A percentile compares a stretch with the other conserved stretches of the same genome.
Conservation (phyloP, 2,888 invertebrate species). For the Cephus pygmeus region DNA sequence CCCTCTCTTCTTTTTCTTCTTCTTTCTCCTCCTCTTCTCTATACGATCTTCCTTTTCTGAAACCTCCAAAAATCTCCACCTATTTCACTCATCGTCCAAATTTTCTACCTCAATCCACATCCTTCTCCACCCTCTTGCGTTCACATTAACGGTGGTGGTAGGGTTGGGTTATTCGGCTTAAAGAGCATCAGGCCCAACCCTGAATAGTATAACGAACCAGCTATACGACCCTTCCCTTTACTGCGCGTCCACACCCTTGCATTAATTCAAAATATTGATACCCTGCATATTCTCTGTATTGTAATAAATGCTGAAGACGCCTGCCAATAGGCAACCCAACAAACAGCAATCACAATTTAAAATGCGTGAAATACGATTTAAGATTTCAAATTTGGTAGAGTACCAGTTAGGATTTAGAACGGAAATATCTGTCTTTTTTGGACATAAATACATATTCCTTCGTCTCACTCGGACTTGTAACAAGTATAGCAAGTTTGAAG, state of each 20-base stretch:
- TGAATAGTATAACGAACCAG: slow-evolving; percentile 29
- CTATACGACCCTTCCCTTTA: slow-evolving; percentile 27
- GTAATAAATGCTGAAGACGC: not conserved
- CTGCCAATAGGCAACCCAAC: not conserved
- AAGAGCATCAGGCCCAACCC: slow-evolving; percentile 22
- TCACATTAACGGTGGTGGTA: slow-evolving; percentile 18
- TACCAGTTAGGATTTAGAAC: too few species aligned
- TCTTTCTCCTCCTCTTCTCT: slow-evolving; percentile 17
- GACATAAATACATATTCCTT: not conserved
- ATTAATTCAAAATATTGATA: slow-evolving; percentile 26
- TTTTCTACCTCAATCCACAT: slow-evolving; percentile 14
- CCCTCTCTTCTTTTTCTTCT: slow-evolving; percentile 41
- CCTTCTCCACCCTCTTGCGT: slow-evolving; percentile 26
- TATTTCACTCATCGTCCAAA: slow-evolving; percentile 1
- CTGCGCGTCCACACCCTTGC: slow-evolving; percentile 24
- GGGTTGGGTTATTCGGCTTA: not conserved
- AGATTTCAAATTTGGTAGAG: too few species aligned
- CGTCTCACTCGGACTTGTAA: not conserved
- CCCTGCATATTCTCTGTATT: not conserved
- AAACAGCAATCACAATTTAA: not conserved
- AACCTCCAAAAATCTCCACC: not conserved
- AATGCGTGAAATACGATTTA: too few species aligned
- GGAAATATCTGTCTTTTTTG: too few species aligned
- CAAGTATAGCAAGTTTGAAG: not conserved
- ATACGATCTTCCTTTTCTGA: not conserved